These are phyloP conservation scores for Subacronicta megacephala DNA, from an alignment of 2,888 invertebrate genomes.

Conservation along the genomic window DNA sequence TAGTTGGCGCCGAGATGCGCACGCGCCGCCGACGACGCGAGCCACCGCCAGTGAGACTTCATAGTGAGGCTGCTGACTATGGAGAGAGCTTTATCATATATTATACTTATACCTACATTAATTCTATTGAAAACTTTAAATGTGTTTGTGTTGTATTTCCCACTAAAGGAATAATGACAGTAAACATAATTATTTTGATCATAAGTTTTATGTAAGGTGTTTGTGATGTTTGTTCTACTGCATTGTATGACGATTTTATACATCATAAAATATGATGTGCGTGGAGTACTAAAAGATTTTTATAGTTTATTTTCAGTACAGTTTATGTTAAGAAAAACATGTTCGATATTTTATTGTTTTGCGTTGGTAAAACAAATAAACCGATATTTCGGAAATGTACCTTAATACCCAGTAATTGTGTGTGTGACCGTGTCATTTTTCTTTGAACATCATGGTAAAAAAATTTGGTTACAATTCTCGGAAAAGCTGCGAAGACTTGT, in stretches of 20 bases:
- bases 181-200: too few species aligned
- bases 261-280: constrained; percentile 1
- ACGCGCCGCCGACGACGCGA: constrained; percentile 32
- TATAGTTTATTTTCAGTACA: constrained; percentile 15
- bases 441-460: constrained; percentile 58
- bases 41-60: constrained; percentile 30
- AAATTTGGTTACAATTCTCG: constrained; percentile 55
- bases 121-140: background rate
- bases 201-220: background rate
- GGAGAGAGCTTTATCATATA: constrained; percentile 45
- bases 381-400: constrained; percentile 36
- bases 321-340: constrained; percentile 28
- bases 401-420: constrained; percentile 40
- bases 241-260: background rate
- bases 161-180: too few species aligned
- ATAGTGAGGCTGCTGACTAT: constrained; percentile 48
- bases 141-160: background rate
- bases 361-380: constrained; percentile 26
- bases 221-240: background rate
- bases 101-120: background rate
- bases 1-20: constrained; percentile 59
- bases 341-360: constrained; percentile 33
- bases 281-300: constrained; percentile 14
- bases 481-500: constrained; percentile 63
- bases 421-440: constrained; percentile 48